Percentiles rank a stretch among this genome's conserved stretches.
These are phyloP conservation scores for Microplitis manilae DNA, from an alignment of 2,888 invertebrate genomes.

Conservation along the genomic window DNA sequence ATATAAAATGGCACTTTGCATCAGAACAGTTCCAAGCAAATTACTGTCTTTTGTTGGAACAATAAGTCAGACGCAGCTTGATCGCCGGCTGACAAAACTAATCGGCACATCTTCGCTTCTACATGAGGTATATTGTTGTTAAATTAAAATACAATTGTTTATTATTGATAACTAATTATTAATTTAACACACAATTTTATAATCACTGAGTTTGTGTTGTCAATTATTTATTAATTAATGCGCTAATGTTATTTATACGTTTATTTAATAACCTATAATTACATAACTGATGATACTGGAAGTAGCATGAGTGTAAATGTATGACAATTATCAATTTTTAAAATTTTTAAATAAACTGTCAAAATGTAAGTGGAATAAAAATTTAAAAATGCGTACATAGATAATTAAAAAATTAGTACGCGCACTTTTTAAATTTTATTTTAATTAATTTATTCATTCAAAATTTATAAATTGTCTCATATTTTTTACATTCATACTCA, in stretches of 20 bases:
- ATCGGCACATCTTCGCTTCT: slow-evolving; percentile 72
- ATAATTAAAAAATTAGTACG: no score
- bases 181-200: neutral
- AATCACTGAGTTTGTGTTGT: neutral
- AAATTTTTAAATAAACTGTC: neutral
- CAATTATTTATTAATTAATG: neutral
- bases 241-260: slow-evolving; percentile 4
- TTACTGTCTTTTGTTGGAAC: slow-evolving; percentile 74
- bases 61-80: slow-evolving; percentile 74
- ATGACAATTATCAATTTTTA: neutral
- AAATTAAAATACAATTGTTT: neutral
- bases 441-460: no score
- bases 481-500: no score
- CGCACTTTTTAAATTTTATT: no score
- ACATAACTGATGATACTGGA: slow-evolving; percentile 17
- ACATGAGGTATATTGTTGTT: slow-evolving; percentile 71
- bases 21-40: slow-evolving; percentile 75
- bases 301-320: neutral
- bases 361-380: no score
- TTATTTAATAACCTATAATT: slow-evolving; percentile 19
- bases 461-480: no score
- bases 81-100: slow-evolving; percentile 72
- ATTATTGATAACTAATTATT: neutral
- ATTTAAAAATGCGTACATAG: no score
- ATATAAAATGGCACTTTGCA: slow-evolving; percentile 74